Conservation (phyloP, 2,888 invertebrate genomes). For the Colletes collaris region DNA sequence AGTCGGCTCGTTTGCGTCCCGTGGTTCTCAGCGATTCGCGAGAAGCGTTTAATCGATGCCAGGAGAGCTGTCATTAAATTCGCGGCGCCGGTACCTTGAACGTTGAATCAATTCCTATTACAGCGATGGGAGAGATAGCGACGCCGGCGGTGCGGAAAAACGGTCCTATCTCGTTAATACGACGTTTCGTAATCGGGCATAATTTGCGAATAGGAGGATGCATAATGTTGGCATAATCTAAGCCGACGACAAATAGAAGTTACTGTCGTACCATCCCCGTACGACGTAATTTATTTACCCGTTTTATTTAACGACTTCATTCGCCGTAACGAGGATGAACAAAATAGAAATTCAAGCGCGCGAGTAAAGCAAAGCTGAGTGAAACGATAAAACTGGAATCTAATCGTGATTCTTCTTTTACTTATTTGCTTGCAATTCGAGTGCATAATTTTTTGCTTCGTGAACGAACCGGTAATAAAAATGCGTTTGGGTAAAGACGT, state of each 20-base stretch:
- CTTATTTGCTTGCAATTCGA: no score
- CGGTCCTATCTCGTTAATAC: not conserved
- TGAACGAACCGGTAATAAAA: no score
- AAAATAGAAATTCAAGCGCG: no score
- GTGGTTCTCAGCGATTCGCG: not conserved
- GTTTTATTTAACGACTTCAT: no score
- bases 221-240: constrained; percentile 1
- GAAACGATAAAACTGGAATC: no score
- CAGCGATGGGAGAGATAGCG: constrained; percentile 22
- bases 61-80: constrained; percentile 26
- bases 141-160: not conserved
- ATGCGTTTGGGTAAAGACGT: no score
- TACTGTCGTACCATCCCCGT: no score
- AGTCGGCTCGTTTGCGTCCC: constrained; percentile 22
- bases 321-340: no score
- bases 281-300: no score
- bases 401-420: no score
- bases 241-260: not conserved
- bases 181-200: constrained; percentile 24
- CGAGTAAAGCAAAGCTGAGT: no score
- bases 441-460: no score
- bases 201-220: constrained; percentile 26
- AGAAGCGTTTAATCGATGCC: constrained; percentile 22
- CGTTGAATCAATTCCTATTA: constrained; percentile 33
- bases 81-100: not conserved